These are phyloP conservation scores for Protosalanx chinensis DNA, from an alignment of 2,797 vertebrate genomes.

Conservation along the genomic window DNA sequence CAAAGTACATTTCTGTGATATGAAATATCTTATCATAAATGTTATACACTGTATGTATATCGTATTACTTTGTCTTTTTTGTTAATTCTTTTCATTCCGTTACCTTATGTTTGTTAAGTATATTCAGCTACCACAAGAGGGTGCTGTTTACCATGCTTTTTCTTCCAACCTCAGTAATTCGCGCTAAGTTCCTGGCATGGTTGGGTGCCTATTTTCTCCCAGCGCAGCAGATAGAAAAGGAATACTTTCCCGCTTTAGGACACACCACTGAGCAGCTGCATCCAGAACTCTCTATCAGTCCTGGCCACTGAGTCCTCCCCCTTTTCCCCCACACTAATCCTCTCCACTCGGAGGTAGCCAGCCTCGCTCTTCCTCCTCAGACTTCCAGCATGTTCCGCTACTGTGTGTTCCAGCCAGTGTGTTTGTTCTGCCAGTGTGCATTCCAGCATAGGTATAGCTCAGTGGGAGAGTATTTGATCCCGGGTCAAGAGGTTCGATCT, in stretches of 20 bases:
- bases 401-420: neutral
- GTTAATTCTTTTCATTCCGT: no score
- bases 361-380: constrained; percentile 20
- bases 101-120: neutral
- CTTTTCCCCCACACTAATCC: constrained; percentile 32
- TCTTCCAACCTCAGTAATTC: neutral
- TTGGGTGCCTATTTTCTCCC: constrained; percentile 6
- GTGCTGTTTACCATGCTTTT: constrained; percentile 28
- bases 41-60: no score
- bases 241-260: constrained; percentile 33
- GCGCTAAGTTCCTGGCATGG: neutral
- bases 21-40: no score
- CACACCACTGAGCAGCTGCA: constrained; percentile 36
- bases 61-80: neutral
- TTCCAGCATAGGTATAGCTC: constrained; percentile 6
- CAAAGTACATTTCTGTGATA: no score
- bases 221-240: constrained; percentile 28
- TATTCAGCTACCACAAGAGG: constrained; percentile 42
- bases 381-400: constrained; percentile 22
- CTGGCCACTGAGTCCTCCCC: constrained; percentile 5
- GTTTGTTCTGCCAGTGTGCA: constrained; percentile 3
- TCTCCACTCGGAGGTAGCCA: constrained; percentile 30
- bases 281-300: constrained; percentile 43
- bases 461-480: no score
- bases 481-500: no score